A percentile compares a stretch with the other conserved stretches of the same genome.
Evolutionary conservation across 2,797 vertebrate genomes (phyloP).

Genomic region (Urosaurus nigricauda): DNA sequence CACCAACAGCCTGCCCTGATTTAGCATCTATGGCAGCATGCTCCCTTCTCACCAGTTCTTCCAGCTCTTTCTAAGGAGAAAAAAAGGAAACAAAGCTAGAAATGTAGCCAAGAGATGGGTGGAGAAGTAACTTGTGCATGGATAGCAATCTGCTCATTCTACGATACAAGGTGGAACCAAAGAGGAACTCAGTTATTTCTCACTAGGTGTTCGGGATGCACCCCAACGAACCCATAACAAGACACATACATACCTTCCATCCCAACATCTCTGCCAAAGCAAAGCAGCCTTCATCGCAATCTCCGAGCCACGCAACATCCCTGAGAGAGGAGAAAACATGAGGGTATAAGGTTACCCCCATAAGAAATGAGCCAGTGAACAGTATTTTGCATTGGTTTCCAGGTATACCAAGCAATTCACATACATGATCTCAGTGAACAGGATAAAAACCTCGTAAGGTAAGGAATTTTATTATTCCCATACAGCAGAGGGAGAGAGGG

Average conservation of each 20-base stretch:
- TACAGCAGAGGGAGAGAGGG: neutral
- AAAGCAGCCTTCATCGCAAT: conserved; percentile 91
- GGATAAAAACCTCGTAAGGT: neutral
- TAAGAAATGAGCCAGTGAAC: neutral
- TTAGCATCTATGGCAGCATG: conserved; percentile 85
- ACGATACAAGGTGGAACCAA: neutral
- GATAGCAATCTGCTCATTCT: neutral
- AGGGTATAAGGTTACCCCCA: neutral
- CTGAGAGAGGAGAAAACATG: conserved; percentile 64
- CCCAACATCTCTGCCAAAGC: conserved; percentile 89
- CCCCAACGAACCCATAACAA: neutral
- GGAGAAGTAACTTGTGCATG: neutral
- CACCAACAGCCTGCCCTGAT: neutral
- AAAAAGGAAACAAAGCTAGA: neutral
- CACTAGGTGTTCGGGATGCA: neutral
- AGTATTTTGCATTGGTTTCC: too few species aligned
- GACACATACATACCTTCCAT: conserved; percentile 85
- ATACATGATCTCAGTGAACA: neutral
- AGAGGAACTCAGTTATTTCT: neutral
- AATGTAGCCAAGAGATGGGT: neutral
- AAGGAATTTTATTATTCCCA: neutral
- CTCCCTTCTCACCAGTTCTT: conserved; percentile 86
- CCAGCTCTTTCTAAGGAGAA: conserved; percentile 84
- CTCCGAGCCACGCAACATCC: conserved; percentile 90
- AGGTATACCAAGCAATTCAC: too few species aligned